Percentiles rank a stretch among this genome's conserved stretches.
phyloP scores from a whole-genome alignment of 2,797 vertebrate species.

The Halcyon smyrnensis region DNA sequence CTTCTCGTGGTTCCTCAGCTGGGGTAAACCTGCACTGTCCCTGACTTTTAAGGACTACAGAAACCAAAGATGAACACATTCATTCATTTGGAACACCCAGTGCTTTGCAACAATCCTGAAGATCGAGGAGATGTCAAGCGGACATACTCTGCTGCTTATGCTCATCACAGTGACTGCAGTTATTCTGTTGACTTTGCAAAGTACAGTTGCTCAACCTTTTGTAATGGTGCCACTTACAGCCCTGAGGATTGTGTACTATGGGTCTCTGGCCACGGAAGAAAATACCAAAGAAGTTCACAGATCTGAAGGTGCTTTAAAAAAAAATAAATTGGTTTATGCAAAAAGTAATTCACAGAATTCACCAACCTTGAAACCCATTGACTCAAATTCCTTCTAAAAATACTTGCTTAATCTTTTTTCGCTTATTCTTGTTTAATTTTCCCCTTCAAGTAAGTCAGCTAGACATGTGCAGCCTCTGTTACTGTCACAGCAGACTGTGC shows the following conservation, averaged over 20 bases:
- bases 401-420: neutral
- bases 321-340: neutral
- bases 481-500: neutral
- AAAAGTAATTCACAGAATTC: neutral
- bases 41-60: neutral
- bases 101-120: neutral
- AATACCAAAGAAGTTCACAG: neutral
- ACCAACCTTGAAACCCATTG: neutral
- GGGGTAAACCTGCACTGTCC: neutral
- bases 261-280: neutral
- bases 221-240: neutral
- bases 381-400: neutral
- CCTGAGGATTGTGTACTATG: accelerated
- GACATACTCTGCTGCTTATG: neutral
- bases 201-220: neutral
- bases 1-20: neutral
- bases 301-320: neutral
- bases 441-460: accelerated
- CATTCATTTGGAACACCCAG: neutral
- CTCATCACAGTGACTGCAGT: neutral
- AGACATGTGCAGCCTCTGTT: neutral
- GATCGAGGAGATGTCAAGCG: neutral
- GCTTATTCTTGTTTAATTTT: neutral
- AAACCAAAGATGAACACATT: neutral
- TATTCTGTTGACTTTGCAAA: neutral